Evolutionary conservation across 2,113 vertebrate species (phyloP), one percentile per base, ranked within the genome.

Genomic region (Oncorhynchus mykiss): DNA sequence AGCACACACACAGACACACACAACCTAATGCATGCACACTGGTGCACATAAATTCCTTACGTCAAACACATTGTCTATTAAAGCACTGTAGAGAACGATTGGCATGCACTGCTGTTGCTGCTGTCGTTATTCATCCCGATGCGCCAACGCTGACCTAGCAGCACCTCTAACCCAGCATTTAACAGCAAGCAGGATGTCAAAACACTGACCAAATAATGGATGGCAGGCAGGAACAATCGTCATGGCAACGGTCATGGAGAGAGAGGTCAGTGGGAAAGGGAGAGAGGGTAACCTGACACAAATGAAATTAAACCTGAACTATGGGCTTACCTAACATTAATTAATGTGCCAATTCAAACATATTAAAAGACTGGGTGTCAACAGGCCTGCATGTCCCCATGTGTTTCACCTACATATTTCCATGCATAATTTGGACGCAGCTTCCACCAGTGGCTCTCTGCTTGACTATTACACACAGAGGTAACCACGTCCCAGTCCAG

Each of bases 271-370:
- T 71, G 78, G 72, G 75, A 39, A 54, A 74, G n/a, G 69, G n/a
- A 11, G 45, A 54, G 62, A 5, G 64, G 24, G 18, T 11, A 69
- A 57, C 80, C 60, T 80, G 79, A 72, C 71, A 87, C 82, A 71
- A 80, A 74, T 16, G 57, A 82, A 81, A 87, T 87, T 82, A 86
- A 89, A 82, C n/a, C 67, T 78, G 71, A 84, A 79, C 76, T 74
- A 22, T 29, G 70, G 74, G 57, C 74, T 74, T 78, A 60, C 70
- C 54, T 77, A 70, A 81, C 49, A 71, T 74, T 72, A 72, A 80
- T 78, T 76, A 24, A n/a, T 71, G 71, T 73, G 87, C 87, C 86
- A 88, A 74, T 62, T 81, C 78, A 86, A 90, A 76, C 85, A 82
- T 74, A 82, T 88, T 82, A 87, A 88, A 86, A 74, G 54, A 74